Evolutionary conservation across 2,797 vertebrate genomes (phyloP), one percentile per base, ranked within the genome.

Genomic region (Propithecus perrieri): DNA sequence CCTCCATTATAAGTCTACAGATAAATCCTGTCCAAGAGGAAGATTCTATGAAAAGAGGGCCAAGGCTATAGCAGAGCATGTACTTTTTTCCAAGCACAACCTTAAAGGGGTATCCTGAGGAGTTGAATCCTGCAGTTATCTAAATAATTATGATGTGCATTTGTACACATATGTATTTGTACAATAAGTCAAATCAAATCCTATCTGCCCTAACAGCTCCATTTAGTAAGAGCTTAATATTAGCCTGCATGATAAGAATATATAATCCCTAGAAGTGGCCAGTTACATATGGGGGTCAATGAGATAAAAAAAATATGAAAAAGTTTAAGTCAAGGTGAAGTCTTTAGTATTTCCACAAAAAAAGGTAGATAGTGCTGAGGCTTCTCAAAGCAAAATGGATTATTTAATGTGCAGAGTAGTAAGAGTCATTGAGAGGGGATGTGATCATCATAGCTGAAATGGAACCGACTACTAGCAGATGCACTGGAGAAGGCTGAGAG

Each of bases 201-300:
- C 35, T 30, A 5, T n/a, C 53, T 81, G 14, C 53, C 76, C 26
- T 76, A 80, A 95, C 9, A 91, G n/a, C 18, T 20, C 28, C 43
- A 57, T 91, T 85, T 72, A 93, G 20, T 72, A 92, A 94, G 28
- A 72, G 10, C 5, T 92, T 86, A 87, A 75, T 46, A 72, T 87
- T 61, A 90, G 43, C 24, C 24, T 80, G 11, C 12, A 1, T 61
- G 13, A n/a, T 63, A 74, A 81, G 50, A 90, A 74, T 75, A 81
- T 17, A 84, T 79, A 63, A 78, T 41, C 22, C 38, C 35, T 38
- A 78, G 24, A 94, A 93, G 9, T 71, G 50, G 14, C 1, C 53
- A 59, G 14, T n/a, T 78, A 43, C 33, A 85, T 72, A 61, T 46
- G 65, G 20, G 10, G 1, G 28, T 78, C 14, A 74, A 74, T 78